These are phyloP conservation scores for Hypselothyrea guttata DNA, from an alignment of 2,888 invertebrate genomes.

Conservation along the genomic window DNA sequence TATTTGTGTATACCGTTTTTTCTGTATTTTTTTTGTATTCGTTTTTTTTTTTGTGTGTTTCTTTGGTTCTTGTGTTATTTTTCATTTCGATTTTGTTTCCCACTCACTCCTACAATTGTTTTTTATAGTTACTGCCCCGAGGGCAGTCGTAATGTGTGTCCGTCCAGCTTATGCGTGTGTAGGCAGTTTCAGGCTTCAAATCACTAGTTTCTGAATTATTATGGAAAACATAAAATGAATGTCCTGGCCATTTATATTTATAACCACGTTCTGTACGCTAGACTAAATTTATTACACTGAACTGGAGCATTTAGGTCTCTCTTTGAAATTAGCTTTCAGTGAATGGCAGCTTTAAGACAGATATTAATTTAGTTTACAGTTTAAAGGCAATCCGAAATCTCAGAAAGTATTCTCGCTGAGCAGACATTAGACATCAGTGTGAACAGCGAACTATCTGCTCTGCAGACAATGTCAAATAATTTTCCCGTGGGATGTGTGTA, in stretches of 20 bases:
- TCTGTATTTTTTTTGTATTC: too few relatives aligned
- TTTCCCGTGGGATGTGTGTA: background rate
- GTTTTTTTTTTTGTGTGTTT: constrained; percentile 2
- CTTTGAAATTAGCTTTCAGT: constrained; percentile 36
- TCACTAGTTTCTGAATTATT: constrained; percentile 74
- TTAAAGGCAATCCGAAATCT: background rate
- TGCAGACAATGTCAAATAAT: background rate
- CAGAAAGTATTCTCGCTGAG: too few relatives aligned
- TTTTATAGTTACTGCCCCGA: constrained; percentile 58
- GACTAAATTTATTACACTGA: constrained; percentile 59
- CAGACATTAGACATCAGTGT: too few relatives aligned
- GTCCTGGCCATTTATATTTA: constrained; percentile 73
- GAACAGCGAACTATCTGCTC: too few relatives aligned
- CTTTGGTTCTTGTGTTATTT: constrained; percentile 16
- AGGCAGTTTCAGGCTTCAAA: constrained; percentile 67
- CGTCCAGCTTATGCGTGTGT: constrained; percentile 63
- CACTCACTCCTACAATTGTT: constrained; percentile 34
- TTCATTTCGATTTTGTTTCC: constrained; percentile 47
- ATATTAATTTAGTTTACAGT: background rate
- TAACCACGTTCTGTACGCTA: constrained; percentile 66
- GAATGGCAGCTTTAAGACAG: constrained; percentile 15
- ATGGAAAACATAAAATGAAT: constrained; percentile 74
- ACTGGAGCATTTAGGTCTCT: constrained; percentile 26
- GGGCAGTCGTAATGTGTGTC: constrained; percentile 15
- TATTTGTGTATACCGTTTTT: constrained; percentile 70